Evolutionary conservation across 2,113 vertebrate genomes (phyloP), one percentile per base, ranked within the genome.

Genomic region (Rhinopomastus cyanomelas): DNA sequence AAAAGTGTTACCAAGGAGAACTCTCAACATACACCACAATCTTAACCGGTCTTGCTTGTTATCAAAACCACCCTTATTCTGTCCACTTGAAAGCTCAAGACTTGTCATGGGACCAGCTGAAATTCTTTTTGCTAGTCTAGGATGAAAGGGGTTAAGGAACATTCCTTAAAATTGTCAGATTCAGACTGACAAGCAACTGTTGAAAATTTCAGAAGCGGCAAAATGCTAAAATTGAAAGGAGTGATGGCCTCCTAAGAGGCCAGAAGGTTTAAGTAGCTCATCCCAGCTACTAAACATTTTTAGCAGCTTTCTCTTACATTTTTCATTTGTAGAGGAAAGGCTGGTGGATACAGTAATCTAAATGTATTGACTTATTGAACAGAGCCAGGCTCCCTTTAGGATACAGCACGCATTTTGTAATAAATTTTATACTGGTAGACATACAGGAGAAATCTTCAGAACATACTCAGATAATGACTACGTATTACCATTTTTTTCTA

Each of bases 1-100:
- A 61, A 4, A 62, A 77, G 8, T 14, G 26, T 80, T 46, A 85
- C 7, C 30, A 74, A 66, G 51, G 86, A 34, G 22, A 51, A 46
- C 32, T 22, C 25, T 57, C 52, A 59, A 66, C 17, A n/a, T 5
- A 57, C 1, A 39, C 37, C 18, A 30, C 0, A 1, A 32, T 22
- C n/a, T 34, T 48, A 53, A 81, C 12, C 57, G 44, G 27, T 25
- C 32, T 52, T 65, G 6, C 29, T 49, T 39, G 19, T 59, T 60
- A 66, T 26, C 29, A 62, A 66, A 32, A 3, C 1, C 2, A 2
- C 10, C 22, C 26, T 37, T 49, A 49, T 1, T 5, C 14, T 36
- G 11, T 44, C 46, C 36, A 46, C 19, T 30, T 57, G 17, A 87
- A 79, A 76, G 62, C 15, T 10, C 22, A 62, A 67, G 27, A 81